Conservation (phyloP, 92 coral and sea anemone genomes). For the Zoanthus solanderi region DNA sequence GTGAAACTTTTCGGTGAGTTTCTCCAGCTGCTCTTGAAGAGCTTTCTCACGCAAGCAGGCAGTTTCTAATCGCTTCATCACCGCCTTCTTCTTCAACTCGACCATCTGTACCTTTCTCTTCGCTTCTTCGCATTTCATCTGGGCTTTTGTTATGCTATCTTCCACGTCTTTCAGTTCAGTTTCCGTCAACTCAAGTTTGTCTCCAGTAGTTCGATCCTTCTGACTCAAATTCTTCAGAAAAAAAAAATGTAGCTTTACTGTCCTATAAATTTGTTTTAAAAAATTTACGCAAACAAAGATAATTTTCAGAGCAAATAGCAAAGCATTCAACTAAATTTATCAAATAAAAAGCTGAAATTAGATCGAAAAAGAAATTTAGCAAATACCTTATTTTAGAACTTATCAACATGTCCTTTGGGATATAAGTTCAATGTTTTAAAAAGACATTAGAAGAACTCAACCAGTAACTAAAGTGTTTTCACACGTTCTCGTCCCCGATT, state of each 20-base stretch:
- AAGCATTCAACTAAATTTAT: no score
- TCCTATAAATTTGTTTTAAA: no score
- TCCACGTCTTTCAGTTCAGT: constrained; percentile 2
- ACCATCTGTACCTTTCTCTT: constrained; percentile 27
- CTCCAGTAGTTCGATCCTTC: background rate
- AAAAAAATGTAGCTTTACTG: background rate
- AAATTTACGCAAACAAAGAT: no score
- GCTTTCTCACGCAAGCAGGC: constrained; percentile 19
- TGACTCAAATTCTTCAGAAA: background rate
- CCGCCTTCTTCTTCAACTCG: constrained; percentile 20
- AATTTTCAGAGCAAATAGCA: no score
- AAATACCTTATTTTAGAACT: no score
- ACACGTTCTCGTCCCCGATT: no score
- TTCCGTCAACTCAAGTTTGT: constrained; percentile 14
- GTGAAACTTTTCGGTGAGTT: constrained; percentile 1
- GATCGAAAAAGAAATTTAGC: no score
- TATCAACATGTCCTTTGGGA: no score
- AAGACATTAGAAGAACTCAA: no score
- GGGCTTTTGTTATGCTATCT: background rate
- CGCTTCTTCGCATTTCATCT: constrained; percentile 28
- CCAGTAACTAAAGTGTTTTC: no score
- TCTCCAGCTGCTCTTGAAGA: constrained; percentile 16
- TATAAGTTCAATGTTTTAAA: no score
- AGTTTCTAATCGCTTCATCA: background rate
- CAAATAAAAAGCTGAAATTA: no score